Evolutionary conservation across 2,888 invertebrate species (phyloP).

Genomic region (Sinopyrophorus schimmeli): DNA sequence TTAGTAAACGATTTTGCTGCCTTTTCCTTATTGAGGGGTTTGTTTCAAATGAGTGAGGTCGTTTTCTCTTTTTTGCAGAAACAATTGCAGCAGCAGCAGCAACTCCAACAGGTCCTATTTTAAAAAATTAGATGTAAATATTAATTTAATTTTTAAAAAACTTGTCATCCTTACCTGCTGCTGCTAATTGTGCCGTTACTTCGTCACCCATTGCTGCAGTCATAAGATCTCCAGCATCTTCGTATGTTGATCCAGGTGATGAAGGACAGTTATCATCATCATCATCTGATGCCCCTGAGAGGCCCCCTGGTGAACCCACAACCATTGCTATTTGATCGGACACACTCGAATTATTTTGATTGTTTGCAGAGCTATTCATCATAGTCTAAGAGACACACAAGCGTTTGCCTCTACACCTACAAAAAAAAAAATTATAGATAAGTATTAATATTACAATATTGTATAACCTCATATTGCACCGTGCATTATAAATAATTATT

Average conservation of each 20-base stretch:
- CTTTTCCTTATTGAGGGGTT: constrained; percentile 95
- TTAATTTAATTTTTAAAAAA: neutral
- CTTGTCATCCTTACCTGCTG: constrained; percentile 72
- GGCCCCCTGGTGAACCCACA: constrained; percentile 53
- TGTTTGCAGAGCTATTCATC: constrained; percentile 55
- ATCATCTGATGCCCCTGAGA: constrained; percentile 64
- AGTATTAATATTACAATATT: too few relatives aligned
- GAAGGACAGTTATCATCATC: constrained; percentile 86
- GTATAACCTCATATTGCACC: too few relatives aligned
- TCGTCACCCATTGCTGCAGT: constrained; percentile 88
- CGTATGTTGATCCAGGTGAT: constrained; percentile 75
- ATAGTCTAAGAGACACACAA: constrained; percentile 51
- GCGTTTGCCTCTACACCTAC: constrained; percentile 43
- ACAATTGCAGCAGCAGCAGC: constrained; percentile 97
- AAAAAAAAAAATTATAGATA: constrained; percentile 13
- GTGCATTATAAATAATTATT: too few relatives aligned
- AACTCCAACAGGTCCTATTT: constrained; percentile 86
- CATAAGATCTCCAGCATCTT: constrained; percentile 82
- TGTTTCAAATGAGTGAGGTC: constrained; percentile 95
- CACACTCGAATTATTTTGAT: constrained; percentile 44
- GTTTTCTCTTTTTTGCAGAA: constrained; percentile 91
- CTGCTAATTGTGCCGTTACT: constrained; percentile 93
- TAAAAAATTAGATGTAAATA: constrained; percentile 10
- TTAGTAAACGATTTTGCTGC: constrained; percentile 89
- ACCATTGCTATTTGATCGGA: constrained; percentile 74